Percentiles rank a stretch among this genome's conserved stretches.
Evolutionary conservation across 1,140 invertebrate species (phyloP).

Genomic region (Homarus americanus): DNA sequence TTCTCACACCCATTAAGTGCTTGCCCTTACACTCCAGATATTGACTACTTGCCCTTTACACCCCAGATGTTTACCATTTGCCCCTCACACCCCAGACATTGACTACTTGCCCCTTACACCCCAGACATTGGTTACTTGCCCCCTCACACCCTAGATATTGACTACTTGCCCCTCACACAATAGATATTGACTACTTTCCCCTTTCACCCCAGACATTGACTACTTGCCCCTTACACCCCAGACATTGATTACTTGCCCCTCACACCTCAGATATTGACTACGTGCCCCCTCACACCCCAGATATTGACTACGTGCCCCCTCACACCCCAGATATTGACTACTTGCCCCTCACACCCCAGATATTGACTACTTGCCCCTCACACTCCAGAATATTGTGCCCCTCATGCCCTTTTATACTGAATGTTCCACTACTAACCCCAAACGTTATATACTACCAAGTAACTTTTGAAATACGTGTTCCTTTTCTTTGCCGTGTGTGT

Average conservation of each 20-base stretch:
- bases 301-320: not conserved
- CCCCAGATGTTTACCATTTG: not conserved
- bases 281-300: not conserved
- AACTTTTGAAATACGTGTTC: too few relatives aligned
- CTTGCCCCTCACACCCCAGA: not conserved
- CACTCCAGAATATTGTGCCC: too few relatives aligned
- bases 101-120: not conserved
- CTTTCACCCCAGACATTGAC: not conserved
- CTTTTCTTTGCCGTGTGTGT: too few relatives aligned
- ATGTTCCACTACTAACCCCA: too few relatives aligned
- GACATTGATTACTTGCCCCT: not conserved
- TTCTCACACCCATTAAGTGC: too few relatives aligned
- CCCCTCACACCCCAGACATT: not conserved
- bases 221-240: not conserved
- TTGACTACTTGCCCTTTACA: not conserved
- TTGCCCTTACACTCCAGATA: not conserved
- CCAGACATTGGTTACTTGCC: not conserved
- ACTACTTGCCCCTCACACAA: not conserved
- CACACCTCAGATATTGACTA: not conserved
- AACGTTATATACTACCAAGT: too few relatives aligned
- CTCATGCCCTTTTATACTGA: too few relatives aligned
- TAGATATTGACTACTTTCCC: too few relatives aligned
- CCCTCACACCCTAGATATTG: not conserved
- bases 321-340: not conserved
- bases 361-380: not conserved